phyloP scores from a whole-genome alignment of 2,888 invertebrate genomes.

The Coenonympha glycerion region DNA sequence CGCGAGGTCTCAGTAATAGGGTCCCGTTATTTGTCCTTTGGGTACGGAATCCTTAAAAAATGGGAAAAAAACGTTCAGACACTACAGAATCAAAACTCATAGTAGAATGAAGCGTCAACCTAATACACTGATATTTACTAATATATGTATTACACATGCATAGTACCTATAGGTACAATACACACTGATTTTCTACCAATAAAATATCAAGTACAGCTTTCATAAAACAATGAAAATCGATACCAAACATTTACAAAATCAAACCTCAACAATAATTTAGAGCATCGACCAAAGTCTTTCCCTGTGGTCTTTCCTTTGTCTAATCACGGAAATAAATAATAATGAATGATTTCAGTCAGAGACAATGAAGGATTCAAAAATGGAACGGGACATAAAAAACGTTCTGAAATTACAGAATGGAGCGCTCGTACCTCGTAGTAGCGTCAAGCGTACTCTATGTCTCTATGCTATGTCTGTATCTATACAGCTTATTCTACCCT shows the following conservation, averaged over 20 bases:
- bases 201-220: too few species aligned
- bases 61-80: too few species aligned
- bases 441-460: slow-evolving; percentile 19
- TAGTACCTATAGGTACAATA: too few species aligned
- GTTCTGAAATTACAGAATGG: slow-evolving; percentile 21
- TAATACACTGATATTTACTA: too few species aligned
- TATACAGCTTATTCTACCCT: background rate
- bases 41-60: too few species aligned
- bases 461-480: slow-evolving; percentile 14
- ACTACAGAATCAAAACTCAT: too few species aligned
- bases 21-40: too few species aligned
- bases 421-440: slow-evolving; percentile 25
- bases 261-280: background rate
- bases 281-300: too few species aligned
- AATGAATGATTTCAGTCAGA: background rate
- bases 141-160: too few species aligned
- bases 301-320: background rate
- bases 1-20: too few species aligned
- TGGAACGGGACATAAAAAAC: slow-evolving; percentile 11
- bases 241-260: slow-evolving; percentile 6
- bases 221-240: slow-evolving; percentile 3
- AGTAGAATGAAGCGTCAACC: too few species aligned
- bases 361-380: slow-evolving; percentile 10
- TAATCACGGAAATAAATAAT: background rate
- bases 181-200: too few species aligned